phyloP scores from a whole-genome alignment of 2,888 invertebrate genomes.

The Lochmaea crataegi region DNA sequence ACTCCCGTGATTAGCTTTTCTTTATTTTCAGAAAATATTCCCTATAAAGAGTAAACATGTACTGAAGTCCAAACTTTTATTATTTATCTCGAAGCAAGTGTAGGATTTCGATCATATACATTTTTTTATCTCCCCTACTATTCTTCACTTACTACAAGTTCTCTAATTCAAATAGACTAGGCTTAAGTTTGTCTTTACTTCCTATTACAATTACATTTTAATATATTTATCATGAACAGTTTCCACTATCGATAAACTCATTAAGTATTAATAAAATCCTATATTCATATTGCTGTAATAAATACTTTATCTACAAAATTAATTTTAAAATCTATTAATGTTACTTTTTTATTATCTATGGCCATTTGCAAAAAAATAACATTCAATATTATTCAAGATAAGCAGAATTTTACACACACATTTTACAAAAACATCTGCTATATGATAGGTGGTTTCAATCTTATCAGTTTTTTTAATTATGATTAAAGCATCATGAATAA shows the following conservation, averaged over 20 bases:
- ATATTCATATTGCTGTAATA: neutral
- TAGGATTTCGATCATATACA: too few relatives aligned
- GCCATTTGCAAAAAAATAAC: neutral
- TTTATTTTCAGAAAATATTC: slow-evolving; percentile 97
- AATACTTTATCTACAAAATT: neutral
- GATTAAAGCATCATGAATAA: too few relatives aligned
- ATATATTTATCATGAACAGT: too few relatives aligned
- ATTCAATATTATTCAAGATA: neutral
- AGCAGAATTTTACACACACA: neutral
- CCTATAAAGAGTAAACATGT: slow-evolving; percentile 69
- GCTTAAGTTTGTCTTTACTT: too few relatives aligned
- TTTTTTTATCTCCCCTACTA: too few relatives aligned
- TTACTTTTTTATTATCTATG: neutral
- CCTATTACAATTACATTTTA: too few relatives aligned
- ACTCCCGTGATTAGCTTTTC: slow-evolving; percentile 95
- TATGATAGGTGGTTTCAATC: neutral
- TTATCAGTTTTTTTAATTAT: neutral
- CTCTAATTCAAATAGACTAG: too few relatives aligned
- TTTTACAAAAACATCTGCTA: neutral
- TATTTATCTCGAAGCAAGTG: too few relatives aligned
- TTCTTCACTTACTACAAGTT: too few relatives aligned
- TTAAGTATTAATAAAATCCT: neutral
- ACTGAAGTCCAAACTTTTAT: neutral
- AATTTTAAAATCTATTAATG: neutral
- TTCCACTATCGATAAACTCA: too few relatives aligned